phyloP scores from a whole-genome alignment of 2,113 vertebrate genomes.

The Dipodomys spectabilis region DNA sequence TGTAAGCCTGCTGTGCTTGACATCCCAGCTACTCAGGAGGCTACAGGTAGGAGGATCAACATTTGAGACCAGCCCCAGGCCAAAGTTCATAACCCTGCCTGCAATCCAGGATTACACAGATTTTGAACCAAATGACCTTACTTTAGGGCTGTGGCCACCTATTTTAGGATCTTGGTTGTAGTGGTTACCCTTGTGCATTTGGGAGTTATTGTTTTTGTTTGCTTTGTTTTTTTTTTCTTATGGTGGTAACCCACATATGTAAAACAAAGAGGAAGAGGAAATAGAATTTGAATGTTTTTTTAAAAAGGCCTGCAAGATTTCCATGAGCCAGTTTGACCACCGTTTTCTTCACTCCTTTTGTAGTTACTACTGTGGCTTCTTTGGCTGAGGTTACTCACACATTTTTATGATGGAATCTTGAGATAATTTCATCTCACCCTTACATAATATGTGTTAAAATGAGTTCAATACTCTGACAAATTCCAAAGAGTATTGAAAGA shows the following conservation, averaged over 20 bases:
- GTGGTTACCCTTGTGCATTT: background rate
- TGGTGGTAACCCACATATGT: background rate
- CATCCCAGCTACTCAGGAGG: too few relatives aligned
- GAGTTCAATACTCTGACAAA: background rate
- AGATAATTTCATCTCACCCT: background rate
- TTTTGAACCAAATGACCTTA: conserved; percentile 14
- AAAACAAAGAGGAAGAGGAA: background rate
- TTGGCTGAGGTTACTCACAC: background rate
- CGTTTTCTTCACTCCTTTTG: background rate
- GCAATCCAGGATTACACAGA: background rate
- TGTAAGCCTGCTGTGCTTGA: too few relatives aligned
- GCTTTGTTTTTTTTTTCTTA: background rate
- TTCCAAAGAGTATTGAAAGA: background rate
- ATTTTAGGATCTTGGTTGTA: background rate
- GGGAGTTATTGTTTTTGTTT: background rate
- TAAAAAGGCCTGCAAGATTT: background rate
- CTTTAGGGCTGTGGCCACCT: background rate
- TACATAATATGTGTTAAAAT: conserved; percentile 21
- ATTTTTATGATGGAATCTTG: conserved; percentile 20
- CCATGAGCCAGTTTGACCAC: background rate
- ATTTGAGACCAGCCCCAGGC: too few relatives aligned
- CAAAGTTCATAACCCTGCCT: too few relatives aligned
- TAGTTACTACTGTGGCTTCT: conserved; percentile 24
- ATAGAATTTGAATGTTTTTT: conserved; percentile 17
- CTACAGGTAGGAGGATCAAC: too few relatives aligned